Evolutionary conservation across 1,140 invertebrate species (phyloP).

Genomic region (Wiebesia pumilae): DNA sequence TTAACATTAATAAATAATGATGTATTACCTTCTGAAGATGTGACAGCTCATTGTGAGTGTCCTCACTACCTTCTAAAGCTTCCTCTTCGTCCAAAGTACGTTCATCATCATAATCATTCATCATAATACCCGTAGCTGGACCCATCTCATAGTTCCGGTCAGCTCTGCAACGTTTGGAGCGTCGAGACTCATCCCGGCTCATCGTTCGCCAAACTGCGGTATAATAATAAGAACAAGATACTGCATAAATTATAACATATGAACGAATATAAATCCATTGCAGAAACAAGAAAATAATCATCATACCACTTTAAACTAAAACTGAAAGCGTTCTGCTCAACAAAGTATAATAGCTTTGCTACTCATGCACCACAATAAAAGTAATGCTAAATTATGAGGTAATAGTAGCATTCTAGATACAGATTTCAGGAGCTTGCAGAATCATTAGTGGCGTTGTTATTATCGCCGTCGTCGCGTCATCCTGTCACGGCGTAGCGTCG

Average conservation of each 20-base stretch:
- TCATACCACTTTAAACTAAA: background rate
- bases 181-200: slow-evolving; percentile 48
- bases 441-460: background rate
- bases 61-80: slow-evolving; percentile 90
- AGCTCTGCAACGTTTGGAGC: slow-evolving; percentile 62
- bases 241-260: background rate
- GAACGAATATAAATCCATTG: background rate
- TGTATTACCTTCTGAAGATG: slow-evolving; percentile 86
- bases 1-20: too few species aligned
- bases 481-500: background rate
- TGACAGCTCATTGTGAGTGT: slow-evolving; percentile 90
- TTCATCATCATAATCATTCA: slow-evolving; percentile 98
- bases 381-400: background rate
- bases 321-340: background rate
- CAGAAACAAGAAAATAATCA: background rate
- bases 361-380: background rate
- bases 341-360: background rate
- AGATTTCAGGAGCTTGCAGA: too few species aligned
- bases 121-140: slow-evolving; percentile 90
- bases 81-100: slow-evolving; percentile 97
- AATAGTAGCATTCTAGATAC: background rate
- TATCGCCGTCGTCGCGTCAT: slow-evolving; percentile 20
- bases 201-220: slow-evolving; percentile 17
- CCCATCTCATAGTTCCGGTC: slow-evolving; percentile 80
- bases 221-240: background rate